Evolutionary conservation across 2,797 vertebrate species (phyloP).

Genomic region (Sebastiscus tertius): DNA sequence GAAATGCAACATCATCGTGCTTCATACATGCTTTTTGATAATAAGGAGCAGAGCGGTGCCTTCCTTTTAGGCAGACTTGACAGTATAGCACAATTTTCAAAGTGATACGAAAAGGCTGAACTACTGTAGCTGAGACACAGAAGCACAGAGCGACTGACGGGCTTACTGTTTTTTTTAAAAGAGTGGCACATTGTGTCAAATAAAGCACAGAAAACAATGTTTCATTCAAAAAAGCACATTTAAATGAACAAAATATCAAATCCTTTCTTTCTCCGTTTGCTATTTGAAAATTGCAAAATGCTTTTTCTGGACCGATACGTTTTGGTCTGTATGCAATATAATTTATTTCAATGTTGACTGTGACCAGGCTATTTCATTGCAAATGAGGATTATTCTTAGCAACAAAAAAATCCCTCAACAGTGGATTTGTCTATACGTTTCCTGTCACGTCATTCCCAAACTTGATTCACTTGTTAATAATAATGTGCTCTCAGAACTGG

Average conservation of each 20-base stretch:
- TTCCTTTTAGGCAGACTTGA: conserved; percentile 54
- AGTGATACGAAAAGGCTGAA: background rate
- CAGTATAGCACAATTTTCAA: conserved; percentile 52
- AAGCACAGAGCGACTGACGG: conserved; percentile 29
- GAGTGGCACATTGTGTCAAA: background rate
- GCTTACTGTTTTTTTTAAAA: background rate
- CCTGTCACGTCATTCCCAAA: background rate
- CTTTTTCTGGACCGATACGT: background rate
- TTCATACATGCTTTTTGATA: conserved; percentile 33
- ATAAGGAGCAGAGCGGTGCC: conserved; percentile 55
- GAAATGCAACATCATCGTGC: conserved; percentile 14
- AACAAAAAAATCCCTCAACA: background rate
- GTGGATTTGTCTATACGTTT: background rate
- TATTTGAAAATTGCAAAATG: background rate
- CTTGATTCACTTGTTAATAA: background rate
- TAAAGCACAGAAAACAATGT: conserved; percentile 53
- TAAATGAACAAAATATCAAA: background rate
- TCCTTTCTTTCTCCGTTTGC: background rate
- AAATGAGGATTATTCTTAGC: background rate
- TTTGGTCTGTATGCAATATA: conserved; percentile 16
- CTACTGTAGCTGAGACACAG: background rate
- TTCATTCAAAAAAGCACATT: background rate
- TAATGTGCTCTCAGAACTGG: background rate
- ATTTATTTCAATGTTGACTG: conserved; percentile 1
- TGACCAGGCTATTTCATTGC: conserved; percentile 11